A percentile compares a stretch with the other conserved stretches of the same genome.
Evolutionary conservation across 2,797 vertebrate genomes (phyloP).

Genomic region (Botia kubotai): DNA sequence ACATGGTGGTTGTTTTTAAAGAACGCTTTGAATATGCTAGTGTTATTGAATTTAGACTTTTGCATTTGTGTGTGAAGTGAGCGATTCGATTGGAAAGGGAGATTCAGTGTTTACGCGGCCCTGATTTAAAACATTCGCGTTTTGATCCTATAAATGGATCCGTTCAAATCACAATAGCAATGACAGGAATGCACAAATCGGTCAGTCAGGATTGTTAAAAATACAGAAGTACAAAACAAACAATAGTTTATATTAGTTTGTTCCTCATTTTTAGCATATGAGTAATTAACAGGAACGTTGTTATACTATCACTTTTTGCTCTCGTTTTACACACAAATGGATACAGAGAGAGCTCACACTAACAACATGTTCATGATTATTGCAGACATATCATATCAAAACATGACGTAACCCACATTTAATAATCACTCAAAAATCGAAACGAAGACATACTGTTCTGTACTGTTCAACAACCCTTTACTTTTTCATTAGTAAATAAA

Average conservation of each 20-base stretch:
- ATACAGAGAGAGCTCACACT: neutral
- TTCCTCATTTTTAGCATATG: conserved; percentile 9
- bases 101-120: neutral
- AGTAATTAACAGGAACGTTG: neutral
- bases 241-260: neutral
- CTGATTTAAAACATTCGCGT: neutral
- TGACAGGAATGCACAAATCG: neutral
- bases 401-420: neutral
- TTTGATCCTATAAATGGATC: neutral
- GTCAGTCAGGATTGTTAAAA: neutral
- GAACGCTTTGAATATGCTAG: conserved; percentile 35
- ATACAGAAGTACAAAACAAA: conserved; percentile 6
- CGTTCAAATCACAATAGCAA: neutral
- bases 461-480: conserved; percentile 33
- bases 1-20: conserved; percentile 5
- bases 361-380: neutral
- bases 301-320: neutral
- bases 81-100: neutral
- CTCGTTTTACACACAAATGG: neutral
- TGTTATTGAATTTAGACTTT: conserved; percentile 26
- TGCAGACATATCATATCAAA: neutral
- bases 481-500: neutral
- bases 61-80: conserved; percentile 14
- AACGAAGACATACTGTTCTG: conserved; percentile 48
- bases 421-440: conserved; percentile 2